Evolutionary conservation across 2,797 vertebrate species (phyloP), one percentile per base, ranked within the genome.

Genomic region (Dendrocincla tyrannina): DNA sequence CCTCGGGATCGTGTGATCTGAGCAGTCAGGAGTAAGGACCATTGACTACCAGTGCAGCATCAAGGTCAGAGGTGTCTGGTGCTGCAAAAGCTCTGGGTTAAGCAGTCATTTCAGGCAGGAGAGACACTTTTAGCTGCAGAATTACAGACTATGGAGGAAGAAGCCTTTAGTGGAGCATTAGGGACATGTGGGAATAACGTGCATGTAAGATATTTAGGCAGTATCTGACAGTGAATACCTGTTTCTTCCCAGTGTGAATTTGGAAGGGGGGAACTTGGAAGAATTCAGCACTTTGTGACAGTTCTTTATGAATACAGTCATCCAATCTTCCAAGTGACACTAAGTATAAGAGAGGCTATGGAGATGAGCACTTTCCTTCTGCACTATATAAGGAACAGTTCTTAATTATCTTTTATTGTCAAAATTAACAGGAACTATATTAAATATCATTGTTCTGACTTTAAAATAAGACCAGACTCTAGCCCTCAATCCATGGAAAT

Each of bases 1-100:
- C 12, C 69, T 47, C 0, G 1, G 13, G 41, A 44, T 39, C 1
- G 1, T 19, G 3, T 0, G 1, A 50, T 46, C 28, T 44, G 41
- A 63, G 69, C 58, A 32, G 42, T n/a, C 49, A 75, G 30, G 17
- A 58, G 32, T 15, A 32, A 70, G 53, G 7, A 58, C 15, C 13
- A 15, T 15, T 46, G 18, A 5, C 37, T 9, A 5, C 32, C 35
- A 22, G 32, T 1, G 2, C 4, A 16, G 5, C 30, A 30, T 41
- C 53, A 28, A 42, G 58, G 35, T 47, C 72, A 81, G 68, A 83
- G 58, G 16, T 55, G 7, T 35, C 53, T 78, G 39, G 25, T 89
- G 35, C 49, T 90, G n/a, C 46, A 60, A 64, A 86, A 58, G 7
- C 25, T 39, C 17, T 17, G 53, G 49, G 30, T 60, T 64, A 64